Percentiles rank a stretch among this genome's conserved stretches.
phyloP scores from a whole-genome alignment of 2,113 vertebrate species.

The Takifugu flavidus region DNA sequence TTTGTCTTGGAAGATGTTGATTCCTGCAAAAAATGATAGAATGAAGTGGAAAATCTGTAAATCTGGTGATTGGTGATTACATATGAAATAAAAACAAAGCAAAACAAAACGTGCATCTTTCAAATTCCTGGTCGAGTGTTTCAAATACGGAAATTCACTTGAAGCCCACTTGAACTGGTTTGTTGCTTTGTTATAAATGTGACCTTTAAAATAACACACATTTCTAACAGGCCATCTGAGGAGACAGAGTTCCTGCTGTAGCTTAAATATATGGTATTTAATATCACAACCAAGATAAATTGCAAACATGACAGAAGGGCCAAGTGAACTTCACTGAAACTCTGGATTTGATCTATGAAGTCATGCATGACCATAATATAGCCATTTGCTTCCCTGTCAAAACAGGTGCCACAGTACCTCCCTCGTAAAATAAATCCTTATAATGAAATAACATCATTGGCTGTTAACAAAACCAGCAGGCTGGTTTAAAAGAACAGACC shows the following conservation, averaged over 20 bases:
- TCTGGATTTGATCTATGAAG: no score
- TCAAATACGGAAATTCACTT: slow-evolving; percentile 36
- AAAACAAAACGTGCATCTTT: slow-evolving; percentile 23
- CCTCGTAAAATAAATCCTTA: no score
- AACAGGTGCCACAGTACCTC: no score
- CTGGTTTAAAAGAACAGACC: background rate
- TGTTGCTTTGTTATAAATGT: background rate
- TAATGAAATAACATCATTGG: background rate
- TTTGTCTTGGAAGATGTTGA: slow-evolving; percentile 51
- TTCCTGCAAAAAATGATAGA: slow-evolving; percentile 69
- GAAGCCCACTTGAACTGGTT: slow-evolving; percentile 23
- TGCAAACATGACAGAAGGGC: no score
- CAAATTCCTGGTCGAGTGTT: background rate
- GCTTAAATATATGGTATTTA: no score
- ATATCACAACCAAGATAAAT: no score
- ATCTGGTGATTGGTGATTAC: slow-evolving; percentile 15
- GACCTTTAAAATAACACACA: no score
- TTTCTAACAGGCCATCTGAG: no score
- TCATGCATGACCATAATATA: no score
- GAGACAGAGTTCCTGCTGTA: no score
- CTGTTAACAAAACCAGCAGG: background rate
- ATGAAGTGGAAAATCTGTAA: slow-evolving; percentile 48
- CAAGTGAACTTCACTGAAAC: no score
- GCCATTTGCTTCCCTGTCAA: slow-evolving; percentile 6
- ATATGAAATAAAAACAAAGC: slow-evolving; percentile 20